Base-by-base conservation (phyloP, 2,888 invertebrate species). In the Scaptomyza parva region DNA sequence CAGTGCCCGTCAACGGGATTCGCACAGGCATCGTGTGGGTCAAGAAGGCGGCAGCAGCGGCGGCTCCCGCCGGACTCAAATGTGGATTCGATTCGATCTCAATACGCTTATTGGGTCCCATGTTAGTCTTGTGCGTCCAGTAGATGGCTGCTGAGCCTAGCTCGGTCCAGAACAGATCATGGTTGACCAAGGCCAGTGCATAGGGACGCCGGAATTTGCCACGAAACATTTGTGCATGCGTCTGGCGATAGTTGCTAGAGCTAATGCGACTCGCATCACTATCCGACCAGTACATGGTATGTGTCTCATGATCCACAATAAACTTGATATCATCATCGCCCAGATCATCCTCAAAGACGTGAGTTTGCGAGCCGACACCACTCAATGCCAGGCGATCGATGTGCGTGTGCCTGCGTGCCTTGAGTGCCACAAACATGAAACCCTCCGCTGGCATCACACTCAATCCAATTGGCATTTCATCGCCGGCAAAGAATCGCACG, bases 351-450 rank as follows among this genome's bases (percentile, higher is more conserved):
- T 91, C 92, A 40, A 91, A 89, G 1, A 91, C 88, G 55, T 92
- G 91, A 2, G 81, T 76, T 45, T 90, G 91, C 2, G 70, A 68
- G 0, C 93, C 93, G 0, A 92, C 89, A 0, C 96, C 97, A 77
- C 95, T 94, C 91, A 97, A 93, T 0, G 94, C 92, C 63, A 96
- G 92, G 61, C 94, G 93, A 86, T 96, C 95, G 28, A 97, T 95
- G 69, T 94, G 94, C 14, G 92, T 91, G 18, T 89, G 88, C 7
- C 90, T 70, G 57, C 90, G 50, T 2, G 89, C 92, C 39, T 92
- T 89, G 0, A 94, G 89, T 0, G 95, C 94, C 1, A 96, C 92
- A 80, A 95, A 94, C 93, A 96, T 93, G 48, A 93, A 92, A 48
- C 92, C 91, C 55, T 89, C 90, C 20, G 89, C 76, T 9, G 91